These are phyloP conservation scores for Alfaro cultratus DNA, from an alignment of 2,797 vertebrate species.

Conservation along the genomic window DNA sequence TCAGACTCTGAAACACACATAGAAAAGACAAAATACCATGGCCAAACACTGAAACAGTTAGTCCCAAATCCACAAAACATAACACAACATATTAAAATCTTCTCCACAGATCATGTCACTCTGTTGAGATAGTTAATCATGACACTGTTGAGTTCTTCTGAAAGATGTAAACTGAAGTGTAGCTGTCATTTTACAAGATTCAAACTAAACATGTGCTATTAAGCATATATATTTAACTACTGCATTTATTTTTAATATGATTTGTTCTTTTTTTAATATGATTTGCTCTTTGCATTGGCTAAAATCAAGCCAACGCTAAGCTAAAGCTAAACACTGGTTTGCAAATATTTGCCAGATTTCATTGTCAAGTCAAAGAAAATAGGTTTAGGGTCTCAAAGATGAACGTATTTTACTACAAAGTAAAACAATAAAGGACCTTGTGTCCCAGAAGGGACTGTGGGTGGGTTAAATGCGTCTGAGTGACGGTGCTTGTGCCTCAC, in stretches of 20 bases:
- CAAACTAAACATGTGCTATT: not conserved
- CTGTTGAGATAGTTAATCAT: not conserved
- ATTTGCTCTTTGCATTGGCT: no score
- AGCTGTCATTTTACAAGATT: not conserved
- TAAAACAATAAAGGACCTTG: not conserved
- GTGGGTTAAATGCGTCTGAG: no score
- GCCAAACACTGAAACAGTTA: not conserved
- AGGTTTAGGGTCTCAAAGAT: not conserved
- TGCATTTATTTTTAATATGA: not conserved
- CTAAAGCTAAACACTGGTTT: not conserved
- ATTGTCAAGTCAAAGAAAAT: not conserved
- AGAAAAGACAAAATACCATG: not conserved
- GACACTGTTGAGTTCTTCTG: not conserved
- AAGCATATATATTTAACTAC: not conserved
- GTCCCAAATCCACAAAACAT: not conserved
- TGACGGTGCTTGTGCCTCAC: no score
- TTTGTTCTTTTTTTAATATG: no score
- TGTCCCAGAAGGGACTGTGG: not conserved
- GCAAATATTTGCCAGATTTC: not conserved
- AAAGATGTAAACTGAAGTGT: not conserved
- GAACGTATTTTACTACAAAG: not conserved
- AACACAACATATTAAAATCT: not conserved
- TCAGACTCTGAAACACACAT: conserved; percentile 59
- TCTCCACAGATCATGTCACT: not conserved
- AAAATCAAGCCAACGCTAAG: not conserved